Conservation (phyloP, 2,113 vertebrate species). For the Oreotrochilus melanogaster region DNA sequence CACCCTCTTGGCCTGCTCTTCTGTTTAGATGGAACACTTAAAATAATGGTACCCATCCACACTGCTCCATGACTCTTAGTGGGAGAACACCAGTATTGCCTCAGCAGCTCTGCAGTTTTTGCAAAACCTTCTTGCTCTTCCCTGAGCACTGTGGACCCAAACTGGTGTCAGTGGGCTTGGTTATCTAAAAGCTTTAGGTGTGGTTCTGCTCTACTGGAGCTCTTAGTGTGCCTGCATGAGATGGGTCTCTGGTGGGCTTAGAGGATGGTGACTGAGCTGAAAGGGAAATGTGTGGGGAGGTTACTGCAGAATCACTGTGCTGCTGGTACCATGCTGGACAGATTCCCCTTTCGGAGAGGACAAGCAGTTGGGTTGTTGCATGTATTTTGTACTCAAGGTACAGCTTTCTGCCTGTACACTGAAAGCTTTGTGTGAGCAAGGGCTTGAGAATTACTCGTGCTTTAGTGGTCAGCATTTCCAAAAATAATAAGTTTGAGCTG, state of each 20-base stretch:
- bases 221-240: neutral
- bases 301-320: neutral
- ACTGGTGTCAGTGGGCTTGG: neutral
- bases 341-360: neutral
- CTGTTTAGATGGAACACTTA: slow-evolving; percentile 11
- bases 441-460: neutral
- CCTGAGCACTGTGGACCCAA: fast-evolving
- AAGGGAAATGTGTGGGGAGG: fast-evolving
- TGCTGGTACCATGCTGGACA: neutral
- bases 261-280: neutral
- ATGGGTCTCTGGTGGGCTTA: neutral
- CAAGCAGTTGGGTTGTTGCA: neutral
- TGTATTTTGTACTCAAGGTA: neutral
- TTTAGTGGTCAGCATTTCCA: neutral
- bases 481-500: neutral
- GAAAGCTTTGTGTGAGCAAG: neutral
- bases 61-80: neutral
- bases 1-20: slow-evolving; percentile 57
- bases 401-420: neutral
- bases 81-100: neutral
- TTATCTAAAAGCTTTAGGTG: neutral
- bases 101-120: neutral
- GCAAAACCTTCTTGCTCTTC: neutral
- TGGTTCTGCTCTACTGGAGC: neutral
- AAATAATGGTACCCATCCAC: neutral